A percentile compares a stretch with the other conserved stretches of the same genome.
Evolutionary conservation across 1,140 invertebrate species (phyloP).

Genomic region (Latrodectus geometricus): DNA sequence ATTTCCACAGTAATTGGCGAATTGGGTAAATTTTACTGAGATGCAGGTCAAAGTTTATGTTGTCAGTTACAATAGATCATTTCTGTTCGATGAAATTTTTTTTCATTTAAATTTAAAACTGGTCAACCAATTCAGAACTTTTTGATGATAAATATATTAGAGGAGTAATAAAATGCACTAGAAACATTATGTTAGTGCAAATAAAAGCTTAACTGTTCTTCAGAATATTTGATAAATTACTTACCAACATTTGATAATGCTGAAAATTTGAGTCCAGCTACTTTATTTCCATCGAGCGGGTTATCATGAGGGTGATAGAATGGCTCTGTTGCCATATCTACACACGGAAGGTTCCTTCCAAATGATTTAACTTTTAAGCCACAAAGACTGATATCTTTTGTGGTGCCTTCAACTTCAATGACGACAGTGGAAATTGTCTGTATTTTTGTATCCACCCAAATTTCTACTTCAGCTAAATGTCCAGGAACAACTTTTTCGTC

Average conservation of each 20-base stretch:
- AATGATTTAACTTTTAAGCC: conserved; percentile 62
- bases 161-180: no score
- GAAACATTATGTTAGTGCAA: no score
- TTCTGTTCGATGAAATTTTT: no score
- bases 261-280: conserved; percentile 56
- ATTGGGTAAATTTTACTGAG: no score
- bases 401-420: conserved; percentile 50
- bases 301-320: conserved; percentile 58
- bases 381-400: conserved; percentile 63
- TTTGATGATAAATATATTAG: no score
- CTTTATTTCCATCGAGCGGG: conserved; percentile 57
- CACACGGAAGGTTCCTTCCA: conserved; percentile 63
- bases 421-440: conserved; percentile 45
- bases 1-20: no score
- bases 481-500: conserved; percentile 53
- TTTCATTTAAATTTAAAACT: no score
- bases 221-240: background rate
- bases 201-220: background rate
- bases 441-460: conserved; percentile 50
- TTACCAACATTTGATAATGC: conserved; percentile 63
- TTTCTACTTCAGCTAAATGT: conserved; percentile 47
- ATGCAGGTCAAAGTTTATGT: no score
- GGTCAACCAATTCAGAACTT: no score
- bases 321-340: conserved; percentile 54
- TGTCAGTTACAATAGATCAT: no score